Conservation (phyloP, 1,140 invertebrate species). For the Bombus picipes region DNA sequence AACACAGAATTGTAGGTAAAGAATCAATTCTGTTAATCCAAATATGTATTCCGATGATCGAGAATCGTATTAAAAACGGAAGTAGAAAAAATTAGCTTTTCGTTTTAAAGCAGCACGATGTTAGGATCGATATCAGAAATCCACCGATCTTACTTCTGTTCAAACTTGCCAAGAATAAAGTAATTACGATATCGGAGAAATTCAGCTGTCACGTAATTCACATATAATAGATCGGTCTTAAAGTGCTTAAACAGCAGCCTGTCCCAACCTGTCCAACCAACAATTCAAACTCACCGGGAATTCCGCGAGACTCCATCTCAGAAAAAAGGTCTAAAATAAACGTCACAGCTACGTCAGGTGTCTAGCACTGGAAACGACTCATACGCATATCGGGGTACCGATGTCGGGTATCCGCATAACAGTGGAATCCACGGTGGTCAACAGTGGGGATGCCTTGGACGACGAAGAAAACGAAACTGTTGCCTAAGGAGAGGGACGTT, state of each 20-base stretch:
- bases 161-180: neutral
- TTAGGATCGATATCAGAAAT: no score
- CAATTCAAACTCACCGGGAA: neutral
- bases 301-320: neutral
- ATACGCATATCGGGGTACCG: conserved; percentile 23
- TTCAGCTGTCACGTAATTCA: no score
- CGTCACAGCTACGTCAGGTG: neutral
- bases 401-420: neutral
- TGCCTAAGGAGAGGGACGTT: conserved; percentile 50
- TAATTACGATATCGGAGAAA: neutral
- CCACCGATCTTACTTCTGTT: neutral
- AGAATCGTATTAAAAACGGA: no score
- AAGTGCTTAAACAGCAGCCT: no score
- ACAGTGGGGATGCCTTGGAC: conserved; percentile 34
- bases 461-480: conserved; percentile 58
- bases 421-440: neutral
- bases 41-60: no score
- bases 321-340: neutral
- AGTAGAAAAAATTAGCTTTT: no score
- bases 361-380: neutral
- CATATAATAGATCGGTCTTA: no score
- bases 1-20: no score
- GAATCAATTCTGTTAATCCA: no score
- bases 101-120: no score
- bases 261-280: no score